Conservation (phyloP, 37 sponge, comb jelly and placozoan genomes). For the Ephydatia muelleri region DNA sequence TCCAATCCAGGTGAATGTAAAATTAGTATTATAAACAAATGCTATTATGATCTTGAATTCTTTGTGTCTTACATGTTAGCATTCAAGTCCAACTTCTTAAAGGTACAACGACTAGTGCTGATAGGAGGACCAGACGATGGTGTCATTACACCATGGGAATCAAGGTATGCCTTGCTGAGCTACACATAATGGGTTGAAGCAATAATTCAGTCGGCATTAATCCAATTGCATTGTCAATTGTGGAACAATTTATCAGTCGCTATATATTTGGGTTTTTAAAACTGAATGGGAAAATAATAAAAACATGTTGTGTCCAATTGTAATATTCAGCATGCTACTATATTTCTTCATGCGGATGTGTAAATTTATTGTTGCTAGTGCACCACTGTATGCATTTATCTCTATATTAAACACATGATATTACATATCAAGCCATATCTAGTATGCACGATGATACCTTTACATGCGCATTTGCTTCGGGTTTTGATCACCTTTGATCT, state of each 20-base stretch:
- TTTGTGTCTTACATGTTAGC: neutral
- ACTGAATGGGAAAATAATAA: too few relatives aligned
- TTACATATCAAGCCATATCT: too few relatives aligned
- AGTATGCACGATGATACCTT: too few relatives aligned
- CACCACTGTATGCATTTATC: neutral
- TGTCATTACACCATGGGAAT: conserved; percentile 96
- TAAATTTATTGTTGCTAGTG: neutral
- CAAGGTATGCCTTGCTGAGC: too few relatives aligned
- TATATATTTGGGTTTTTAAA: neutral
- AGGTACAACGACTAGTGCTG: conserved; percentile 64
- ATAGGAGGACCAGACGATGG: conserved; percentile 96
- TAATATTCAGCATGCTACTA: neutral
- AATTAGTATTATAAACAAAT: neutral
- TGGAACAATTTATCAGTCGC: neutral
- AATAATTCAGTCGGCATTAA: too few relatives aligned
- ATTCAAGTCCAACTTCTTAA: conserved; percentile 71
- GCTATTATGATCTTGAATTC: neutral
- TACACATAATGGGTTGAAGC: neutral
- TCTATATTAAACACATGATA: too few relatives aligned
- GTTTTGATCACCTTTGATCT: too few relatives aligned
- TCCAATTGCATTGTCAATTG: too few relatives aligned
- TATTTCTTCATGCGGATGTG: neutral
- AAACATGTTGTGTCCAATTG: neutral
- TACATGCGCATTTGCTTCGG: too few relatives aligned
- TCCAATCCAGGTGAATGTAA: conserved; percentile 18